Base-by-base conservation (phyloP, 2,797 vertebrate species). In the Apogon hyalosoma region DNA sequence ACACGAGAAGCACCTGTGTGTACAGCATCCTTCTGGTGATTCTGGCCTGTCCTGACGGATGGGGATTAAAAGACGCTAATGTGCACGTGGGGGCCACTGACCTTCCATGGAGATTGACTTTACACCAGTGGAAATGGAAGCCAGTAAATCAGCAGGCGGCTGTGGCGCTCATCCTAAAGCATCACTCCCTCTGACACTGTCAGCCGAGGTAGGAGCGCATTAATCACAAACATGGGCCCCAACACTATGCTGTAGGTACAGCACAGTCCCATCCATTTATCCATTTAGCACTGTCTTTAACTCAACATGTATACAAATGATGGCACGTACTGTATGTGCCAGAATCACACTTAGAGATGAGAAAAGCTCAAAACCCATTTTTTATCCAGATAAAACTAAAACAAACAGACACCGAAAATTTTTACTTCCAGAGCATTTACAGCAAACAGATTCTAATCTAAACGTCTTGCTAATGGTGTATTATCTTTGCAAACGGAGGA, bases 41-140 rank as follows among this genome's bases (percentile, higher is more conserved):
- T 70, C 65, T 77, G 83, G 82, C 75, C 85, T 75, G 75, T 56
- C 53, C 85, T 93, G 92, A 94, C 76, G 67, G 81, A 94, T 92
- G 92, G 83, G 85, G 87, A 93, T 94, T 93, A 92, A 91, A 92
- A 92, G 83, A 91, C 85, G 71, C 90, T 94, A 95, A 95, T 79
- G 38, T 94, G 92, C 84, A 82, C 77, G 87, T 80, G 76, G 90
- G 91, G 93, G 92, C 91, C 88, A 87, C 90, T 95, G 95, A 96
- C 95, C 95, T 97, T 96, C 94, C 88, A 84, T 87, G 80, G 93
- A 94, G 93, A 94, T 93, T 95, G 95, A 95, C 95, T 95, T 95
- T 89, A 94, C 92, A 85, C 79, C 90, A 91, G 91, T 94, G 92
- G 94, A 94, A 95, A 96, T 93, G 93, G 94, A 93, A 90, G 88